Conservation (phyloP, 2,797 vertebrate genomes). For the Spondyliosoma cantharus region DNA sequence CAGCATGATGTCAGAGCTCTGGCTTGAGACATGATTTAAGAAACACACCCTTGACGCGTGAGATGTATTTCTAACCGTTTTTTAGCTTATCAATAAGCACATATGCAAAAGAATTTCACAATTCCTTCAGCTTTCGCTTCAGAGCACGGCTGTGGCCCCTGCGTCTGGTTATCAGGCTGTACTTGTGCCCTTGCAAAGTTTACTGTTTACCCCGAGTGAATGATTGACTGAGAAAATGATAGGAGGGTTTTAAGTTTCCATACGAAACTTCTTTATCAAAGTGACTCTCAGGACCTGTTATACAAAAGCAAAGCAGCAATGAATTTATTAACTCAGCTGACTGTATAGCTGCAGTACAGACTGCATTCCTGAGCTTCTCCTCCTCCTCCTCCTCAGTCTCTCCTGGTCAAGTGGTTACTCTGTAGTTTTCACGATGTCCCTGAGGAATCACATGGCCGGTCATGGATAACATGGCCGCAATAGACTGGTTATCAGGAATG, state of each 20-base stretch:
- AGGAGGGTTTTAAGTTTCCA: slow-evolving; percentile 27
- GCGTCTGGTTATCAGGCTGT: slow-evolving; percentile 71
- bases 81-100: slow-evolving; percentile 5
- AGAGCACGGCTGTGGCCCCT: slow-evolving; percentile 8
- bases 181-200: slow-evolving; percentile 75
- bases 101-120: slow-evolving; percentile 5
- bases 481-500: slow-evolving; percentile 30
- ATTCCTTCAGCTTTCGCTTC: neutral
- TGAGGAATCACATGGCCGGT: slow-evolving; percentile 69
- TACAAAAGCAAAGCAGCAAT: neutral
- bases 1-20: slow-evolving; percentile 24
- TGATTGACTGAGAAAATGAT: slow-evolving; percentile 76
- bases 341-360: slow-evolving; percentile 13
- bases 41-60: neutral
- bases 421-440: slow-evolving; percentile 70
- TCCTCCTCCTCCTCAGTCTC: slow-evolving; percentile 38
- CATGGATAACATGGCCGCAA: slow-evolving; percentile 57
- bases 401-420: slow-evolving; percentile 60
- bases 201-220: slow-evolving; percentile 77
- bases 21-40: neutral
- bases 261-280: slow-evolving; percentile 7
- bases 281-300: neutral
- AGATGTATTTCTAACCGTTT: neutral
- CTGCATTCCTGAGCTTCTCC: slow-evolving; percentile 68
- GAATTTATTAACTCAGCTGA: slow-evolving; percentile 42